phyloP scores from a whole-genome alignment of 2,113 vertebrate species.

The Coptodon rendalli region DNA sequence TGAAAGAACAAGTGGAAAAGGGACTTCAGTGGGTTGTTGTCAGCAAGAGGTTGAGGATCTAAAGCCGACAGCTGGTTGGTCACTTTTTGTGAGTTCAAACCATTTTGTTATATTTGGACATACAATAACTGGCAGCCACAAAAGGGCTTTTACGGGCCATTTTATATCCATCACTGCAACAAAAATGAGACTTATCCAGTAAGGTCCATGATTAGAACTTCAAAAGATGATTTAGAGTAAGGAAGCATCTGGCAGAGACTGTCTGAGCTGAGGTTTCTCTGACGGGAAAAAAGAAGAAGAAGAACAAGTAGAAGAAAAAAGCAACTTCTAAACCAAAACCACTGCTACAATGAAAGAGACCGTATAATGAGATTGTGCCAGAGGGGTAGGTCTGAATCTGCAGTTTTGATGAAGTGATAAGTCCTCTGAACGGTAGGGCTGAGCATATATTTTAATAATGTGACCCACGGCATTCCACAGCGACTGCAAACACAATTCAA shows the following conservation, averaged over 20 bases:
- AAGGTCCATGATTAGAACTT: background rate
- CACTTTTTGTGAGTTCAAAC: background rate
- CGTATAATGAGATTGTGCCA: background rate
- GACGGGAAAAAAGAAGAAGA: background rate
- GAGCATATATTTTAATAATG: background rate
- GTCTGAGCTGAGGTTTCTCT: background rate
- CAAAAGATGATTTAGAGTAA: background rate
- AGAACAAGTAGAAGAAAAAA: background rate
- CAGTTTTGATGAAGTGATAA: background rate
- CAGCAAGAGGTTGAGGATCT: background rate
- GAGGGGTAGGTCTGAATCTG: background rate
- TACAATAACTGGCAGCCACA: background rate
- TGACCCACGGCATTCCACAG: background rate
- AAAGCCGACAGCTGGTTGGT: background rate
- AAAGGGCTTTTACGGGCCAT: background rate
- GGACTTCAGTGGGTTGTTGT: background rate
- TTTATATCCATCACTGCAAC: background rate
- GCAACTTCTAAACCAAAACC: background rate
- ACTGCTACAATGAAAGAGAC: background rate
- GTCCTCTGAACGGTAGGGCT: background rate
- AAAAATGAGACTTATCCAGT: background rate
- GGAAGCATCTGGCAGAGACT: background rate
- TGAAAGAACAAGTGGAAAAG: background rate
- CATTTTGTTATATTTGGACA: background rate
- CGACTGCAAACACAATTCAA: background rate